Conservation (phyloP, 2,797 vertebrate genomes). For the Esox lucius region DNA sequence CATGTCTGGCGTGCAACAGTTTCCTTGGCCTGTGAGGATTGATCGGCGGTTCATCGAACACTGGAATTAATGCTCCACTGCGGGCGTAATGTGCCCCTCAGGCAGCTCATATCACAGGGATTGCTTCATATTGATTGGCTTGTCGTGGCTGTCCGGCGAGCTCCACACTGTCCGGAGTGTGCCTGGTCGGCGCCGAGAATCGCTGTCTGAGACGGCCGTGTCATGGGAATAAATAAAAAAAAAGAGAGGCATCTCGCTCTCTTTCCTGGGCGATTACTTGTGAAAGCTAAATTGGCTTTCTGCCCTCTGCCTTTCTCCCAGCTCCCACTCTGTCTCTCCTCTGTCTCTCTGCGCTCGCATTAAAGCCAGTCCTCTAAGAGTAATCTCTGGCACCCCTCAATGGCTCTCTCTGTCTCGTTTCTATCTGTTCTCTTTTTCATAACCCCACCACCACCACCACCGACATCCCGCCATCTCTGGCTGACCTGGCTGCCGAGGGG, state of each 20-base stretch:
- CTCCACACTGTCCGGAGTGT: not conserved
- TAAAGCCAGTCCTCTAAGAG: constrained; percentile 9
- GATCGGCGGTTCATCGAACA: not conserved
- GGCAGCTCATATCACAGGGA: not conserved
- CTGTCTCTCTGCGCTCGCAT: constrained; percentile 4
- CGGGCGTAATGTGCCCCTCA: not conserved
- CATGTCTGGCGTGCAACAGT: not conserved
- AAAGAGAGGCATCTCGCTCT: not conserved
- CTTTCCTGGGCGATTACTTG: constrained; percentile 25
- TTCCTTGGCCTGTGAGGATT: not conserved
- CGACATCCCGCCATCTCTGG: constrained; percentile 46
- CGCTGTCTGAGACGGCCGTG: not conserved
- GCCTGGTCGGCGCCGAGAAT: not conserved
- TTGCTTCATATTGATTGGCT: not conserved
- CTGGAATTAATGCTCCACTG: not conserved
- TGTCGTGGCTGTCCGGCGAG: not conserved
- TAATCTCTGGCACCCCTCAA: constrained; percentile 15
- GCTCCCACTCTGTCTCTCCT: constrained; percentile 19
- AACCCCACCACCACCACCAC: not conserved
- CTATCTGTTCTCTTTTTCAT: constrained; percentile 17
- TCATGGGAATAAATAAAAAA: not conserved
- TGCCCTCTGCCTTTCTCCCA: constrained; percentile 7
- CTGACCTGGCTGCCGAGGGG: constrained; percentile 37
- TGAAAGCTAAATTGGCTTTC: constrained; percentile 44
- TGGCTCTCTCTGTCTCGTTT: not conserved